Evolutionary conservation across 2,888 invertebrate species (phyloP), one percentile per base, ranked within the genome.

Genomic region (Syrista parreyssii): DNA sequence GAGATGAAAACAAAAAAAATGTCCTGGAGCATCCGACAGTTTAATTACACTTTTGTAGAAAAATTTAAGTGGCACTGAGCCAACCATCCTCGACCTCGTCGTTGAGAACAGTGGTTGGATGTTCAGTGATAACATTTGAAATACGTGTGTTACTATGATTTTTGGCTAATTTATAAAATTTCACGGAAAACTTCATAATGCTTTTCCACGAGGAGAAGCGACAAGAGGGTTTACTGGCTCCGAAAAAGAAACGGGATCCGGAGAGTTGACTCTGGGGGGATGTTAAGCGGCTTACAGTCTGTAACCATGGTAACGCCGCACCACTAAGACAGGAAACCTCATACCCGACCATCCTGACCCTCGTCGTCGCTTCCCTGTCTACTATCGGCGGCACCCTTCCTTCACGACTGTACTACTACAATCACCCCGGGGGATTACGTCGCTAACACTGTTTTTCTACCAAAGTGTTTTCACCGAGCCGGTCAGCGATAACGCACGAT

Each of bases 211-310:
- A 23, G 40, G 15, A 40, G 55, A 55, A 23, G 23, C 55, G 55
- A 55, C 32, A 71, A 71, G 71, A 71, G 71, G 71, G 71, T 33
- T 71, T 31, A 31, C 71, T 71, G 71, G 71, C 31, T 71, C 12
- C 71, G 77, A 78, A 79, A 78, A 78, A 76, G 76, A 68, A 68
- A 31, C n/a, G 73, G 72, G 78, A 76, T 36, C 72, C 76, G 36
- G 79, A 78, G 82, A 79, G 82, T 83, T 75, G 82, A 84, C 78
- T 78, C 78, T 72, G 86, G 86, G 85, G 86, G 89, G 84, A 86
- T 88, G 89, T 89, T 89, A 90, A 90, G 90, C 90, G 88, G 90
- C 90, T 90, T 90, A 90, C 88, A 88, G 89, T 89, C 89, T 88
- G 90, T 90, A 88, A 89, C 90, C 88, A 90, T 90, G 88, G 90